These are phyloP conservation scores for Enteromius anoplus DNA, from an alignment of 2,797 vertebrate genomes.

Conservation along the genomic window DNA sequence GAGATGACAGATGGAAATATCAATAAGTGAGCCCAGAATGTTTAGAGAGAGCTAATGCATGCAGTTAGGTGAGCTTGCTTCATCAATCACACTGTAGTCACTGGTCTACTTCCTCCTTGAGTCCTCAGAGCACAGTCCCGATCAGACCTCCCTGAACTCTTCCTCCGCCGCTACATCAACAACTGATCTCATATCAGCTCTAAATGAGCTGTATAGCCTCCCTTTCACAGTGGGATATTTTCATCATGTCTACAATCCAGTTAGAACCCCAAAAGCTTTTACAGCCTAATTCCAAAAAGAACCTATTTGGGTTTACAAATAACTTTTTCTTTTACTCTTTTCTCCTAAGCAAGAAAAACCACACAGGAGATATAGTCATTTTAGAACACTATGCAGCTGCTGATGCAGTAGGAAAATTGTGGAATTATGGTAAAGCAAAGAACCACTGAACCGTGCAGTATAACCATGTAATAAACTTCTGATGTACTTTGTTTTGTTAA, in stretches of 20 bases:
- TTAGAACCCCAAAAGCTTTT: neutral
- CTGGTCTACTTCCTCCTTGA: constrained; percentile 19
- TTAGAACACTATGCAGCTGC: neutral
- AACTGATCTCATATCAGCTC: constrained; percentile 31
- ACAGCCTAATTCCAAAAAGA: neutral
- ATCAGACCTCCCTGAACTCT: constrained; percentile 47
- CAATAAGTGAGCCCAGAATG: constrained; percentile 52
- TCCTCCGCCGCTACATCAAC: constrained; percentile 33
- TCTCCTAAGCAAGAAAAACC: constrained; percentile 5
- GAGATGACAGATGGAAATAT: constrained; percentile 62
- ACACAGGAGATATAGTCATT: neutral
- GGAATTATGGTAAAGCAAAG: neutral
- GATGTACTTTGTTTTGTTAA: neutral
- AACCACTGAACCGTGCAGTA: neutral
- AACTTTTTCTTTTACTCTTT: neutral
- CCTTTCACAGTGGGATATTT: constrained; percentile 19
- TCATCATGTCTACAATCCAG: constrained; percentile 21
- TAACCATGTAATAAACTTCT: neutral
- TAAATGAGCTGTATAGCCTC: constrained; percentile 41
- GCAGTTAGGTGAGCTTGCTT: constrained; percentile 40
- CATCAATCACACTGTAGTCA: constrained; percentile 50
- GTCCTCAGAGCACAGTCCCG: constrained; percentile 35
- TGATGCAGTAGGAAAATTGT: neutral
- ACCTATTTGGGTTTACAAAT: neutral
- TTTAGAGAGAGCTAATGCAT: constrained; percentile 53